Conservation (phyloP, 2,113 vertebrate genomes). For the Loxodonta africana region DNA sequence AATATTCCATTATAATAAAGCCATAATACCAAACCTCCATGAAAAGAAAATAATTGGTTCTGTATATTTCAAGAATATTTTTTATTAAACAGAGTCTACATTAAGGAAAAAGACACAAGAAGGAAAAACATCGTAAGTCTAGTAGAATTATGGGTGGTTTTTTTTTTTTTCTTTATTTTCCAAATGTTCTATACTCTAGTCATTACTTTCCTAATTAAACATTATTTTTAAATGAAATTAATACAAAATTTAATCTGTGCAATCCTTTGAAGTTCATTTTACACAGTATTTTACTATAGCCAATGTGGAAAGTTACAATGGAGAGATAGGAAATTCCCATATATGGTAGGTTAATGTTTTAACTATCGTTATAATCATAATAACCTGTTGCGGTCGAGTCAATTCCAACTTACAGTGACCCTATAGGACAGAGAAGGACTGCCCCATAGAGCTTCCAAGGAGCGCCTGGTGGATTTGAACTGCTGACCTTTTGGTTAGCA, state of each 20-base stretch:
- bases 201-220: conserved; percentile 40
- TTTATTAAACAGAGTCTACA: conserved; percentile 10
- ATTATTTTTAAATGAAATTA: conserved; percentile 40
- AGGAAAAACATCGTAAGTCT: conserved; percentile 21
- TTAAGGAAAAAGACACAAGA: background rate
- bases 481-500: too few species aligned
- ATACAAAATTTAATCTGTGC: conserved; percentile 27
- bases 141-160: conserved; percentile 37
- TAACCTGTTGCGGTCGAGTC: too few species aligned
- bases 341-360: conserved; percentile 34
- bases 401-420: too few species aligned
- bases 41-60: conserved; percentile 50
- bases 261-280: conserved; percentile 63
- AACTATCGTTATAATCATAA: background rate
- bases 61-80: conserved; percentile 59
- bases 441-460: too few species aligned
- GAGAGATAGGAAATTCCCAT: background rate
- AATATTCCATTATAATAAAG: background rate
- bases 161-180: conserved; percentile 30
- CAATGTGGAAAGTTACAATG: conserved; percentile 20
- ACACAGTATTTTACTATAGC: background rate
- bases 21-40: conserved; percentile 6
- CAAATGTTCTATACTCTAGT: conserved; percentile 13
- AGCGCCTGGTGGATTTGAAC: too few species aligned
- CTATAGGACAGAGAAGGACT: too few species aligned